Percentiles rank a stretch among this genome's conserved stretches.
Evolutionary conservation across 2,888 invertebrate genomes (phyloP).

Genomic region (Sepiola atlantica): DNA sequence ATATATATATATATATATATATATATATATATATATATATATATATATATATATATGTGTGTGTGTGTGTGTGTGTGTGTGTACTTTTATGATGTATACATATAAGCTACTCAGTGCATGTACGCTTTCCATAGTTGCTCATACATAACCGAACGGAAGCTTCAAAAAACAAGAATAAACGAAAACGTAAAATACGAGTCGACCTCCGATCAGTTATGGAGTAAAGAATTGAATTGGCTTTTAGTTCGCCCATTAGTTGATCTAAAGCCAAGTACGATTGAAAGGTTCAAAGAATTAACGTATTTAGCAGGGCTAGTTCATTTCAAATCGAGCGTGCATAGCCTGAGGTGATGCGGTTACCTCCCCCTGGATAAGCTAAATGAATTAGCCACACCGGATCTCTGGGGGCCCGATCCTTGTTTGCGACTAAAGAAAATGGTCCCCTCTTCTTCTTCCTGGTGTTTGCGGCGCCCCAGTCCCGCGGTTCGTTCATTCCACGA

Average conservation of each 20-base stretch:
- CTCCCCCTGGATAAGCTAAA: not conserved
- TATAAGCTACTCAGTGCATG: not conserved
- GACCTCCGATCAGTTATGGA: not conserved
- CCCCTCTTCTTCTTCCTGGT: not conserved
- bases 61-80: not conserved
- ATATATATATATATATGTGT: not conserved
- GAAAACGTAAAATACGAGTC: not conserved
- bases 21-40: not conserved
- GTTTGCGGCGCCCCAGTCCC: not conserved
- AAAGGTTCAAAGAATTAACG: constrained; percentile 22
- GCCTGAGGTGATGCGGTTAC: not conserved
- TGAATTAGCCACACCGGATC: constrained; percentile 16
- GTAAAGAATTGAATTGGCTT: not conserved
- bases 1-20: not conserved
- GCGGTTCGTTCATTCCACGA: not conserved
- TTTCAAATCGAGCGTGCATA: not conserved
- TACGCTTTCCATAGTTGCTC: not conserved
- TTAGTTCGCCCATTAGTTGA: no score
- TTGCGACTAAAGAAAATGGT: not conserved
- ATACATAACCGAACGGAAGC: not conserved
- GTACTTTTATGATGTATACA: not conserved
- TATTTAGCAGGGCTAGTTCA: not conserved
- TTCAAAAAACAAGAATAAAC: not conserved
- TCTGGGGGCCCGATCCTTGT: constrained; percentile 2
- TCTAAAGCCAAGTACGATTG: not conserved